Conservation (phyloP, 2,888 invertebrate genomes). For the Campoletis raptor region DNA sequence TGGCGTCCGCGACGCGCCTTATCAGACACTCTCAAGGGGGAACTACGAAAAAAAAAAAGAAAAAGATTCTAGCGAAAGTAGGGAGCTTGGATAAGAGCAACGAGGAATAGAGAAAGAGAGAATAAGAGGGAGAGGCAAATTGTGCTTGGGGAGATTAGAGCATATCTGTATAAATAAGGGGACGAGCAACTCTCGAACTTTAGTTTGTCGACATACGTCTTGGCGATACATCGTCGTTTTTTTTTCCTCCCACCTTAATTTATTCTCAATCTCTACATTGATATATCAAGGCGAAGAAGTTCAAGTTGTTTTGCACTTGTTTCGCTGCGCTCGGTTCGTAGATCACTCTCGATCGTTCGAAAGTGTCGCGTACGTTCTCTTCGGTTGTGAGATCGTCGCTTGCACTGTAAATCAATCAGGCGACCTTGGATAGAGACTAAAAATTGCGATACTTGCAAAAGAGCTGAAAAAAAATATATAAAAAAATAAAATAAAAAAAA, state of each 20-base stretch:
- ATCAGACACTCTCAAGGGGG: slow-evolving; percentile 45
- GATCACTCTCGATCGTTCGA: background rate
- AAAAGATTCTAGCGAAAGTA: slow-evolving; percentile 38
- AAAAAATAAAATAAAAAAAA: too few relatives aligned
- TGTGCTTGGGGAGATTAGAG: slow-evolving; percentile 52
- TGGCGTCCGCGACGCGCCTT: slow-evolving; percentile 59
- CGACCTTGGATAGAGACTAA: background rate
- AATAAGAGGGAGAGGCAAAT: slow-evolving; percentile 25
- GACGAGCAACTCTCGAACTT: slow-evolving; percentile 58
- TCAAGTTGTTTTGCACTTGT: slow-evolving; percentile 10
- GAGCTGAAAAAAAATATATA: background rate
- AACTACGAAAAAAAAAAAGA: background rate
- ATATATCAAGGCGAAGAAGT: background rate
- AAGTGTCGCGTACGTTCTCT: background rate
- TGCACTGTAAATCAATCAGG: background rate
- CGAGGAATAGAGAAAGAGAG: slow-evolving; percentile 12
- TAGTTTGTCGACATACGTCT: slow-evolving; percentile 67
- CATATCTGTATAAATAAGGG: slow-evolving; percentile 68
- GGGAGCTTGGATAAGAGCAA: slow-evolving; percentile 54
- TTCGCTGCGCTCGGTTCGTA: slow-evolving; percentile 1
- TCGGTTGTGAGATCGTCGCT: background rate
- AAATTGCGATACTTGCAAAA: background rate
- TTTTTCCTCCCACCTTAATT: background rate
- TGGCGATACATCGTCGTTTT: background rate
- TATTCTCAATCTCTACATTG: background rate